Base-by-base conservation (phyloP, 2,797 vertebrate species). In the Anisognathus igniventris region DNA sequence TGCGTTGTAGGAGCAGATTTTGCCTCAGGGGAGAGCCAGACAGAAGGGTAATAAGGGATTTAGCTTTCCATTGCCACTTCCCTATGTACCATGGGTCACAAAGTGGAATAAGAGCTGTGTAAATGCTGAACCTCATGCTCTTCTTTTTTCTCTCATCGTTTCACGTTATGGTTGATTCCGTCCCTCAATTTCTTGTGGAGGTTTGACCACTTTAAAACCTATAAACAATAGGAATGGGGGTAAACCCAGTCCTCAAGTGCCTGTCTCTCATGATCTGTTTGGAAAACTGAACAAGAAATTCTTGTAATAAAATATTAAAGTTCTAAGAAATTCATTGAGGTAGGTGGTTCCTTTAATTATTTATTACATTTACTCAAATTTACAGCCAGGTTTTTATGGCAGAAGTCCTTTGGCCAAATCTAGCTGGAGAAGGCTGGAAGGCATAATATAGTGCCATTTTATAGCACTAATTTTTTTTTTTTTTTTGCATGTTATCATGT, bases 351-450 rank as follows among this genome's bases (percentile, higher is more conserved):
- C 11, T 91, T 88, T 75, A 70, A 91, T 89, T 85, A 81, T 89
- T 89, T 95, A 88, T 79, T 78, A 65, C 31, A 33, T 58, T 86
- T 14, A 18, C 73, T 95, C 92, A 95, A 56, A 84, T 82, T 45
- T 58, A 56, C 6, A 77, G 22, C 20, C 22, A 71, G 14, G 4
- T 40, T 68, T 22, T 73, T 90, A 61, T 45, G 57, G 40, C 40
- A 79, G 54, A 57, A 81, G 15, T 8, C 8, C 15, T 58, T 57
- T 60, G 65, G 60, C 57, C 50, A 75, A 67, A 71, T 51, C 17
- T 58, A 61, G 21, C 42, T 62, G 42, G 7, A 53, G 31, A 74
- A 77, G 67, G 13, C 25, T 85, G 17, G 31, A 77, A 88, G 77
- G 35, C 9, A 50, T 28, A 67, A 42, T 42, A 21, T 6, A 42